These are phyloP conservation scores for Lamellibrachia columna DNA, from an alignment of 2,888 invertebrate genomes.

Conservation along the genomic window DNA sequence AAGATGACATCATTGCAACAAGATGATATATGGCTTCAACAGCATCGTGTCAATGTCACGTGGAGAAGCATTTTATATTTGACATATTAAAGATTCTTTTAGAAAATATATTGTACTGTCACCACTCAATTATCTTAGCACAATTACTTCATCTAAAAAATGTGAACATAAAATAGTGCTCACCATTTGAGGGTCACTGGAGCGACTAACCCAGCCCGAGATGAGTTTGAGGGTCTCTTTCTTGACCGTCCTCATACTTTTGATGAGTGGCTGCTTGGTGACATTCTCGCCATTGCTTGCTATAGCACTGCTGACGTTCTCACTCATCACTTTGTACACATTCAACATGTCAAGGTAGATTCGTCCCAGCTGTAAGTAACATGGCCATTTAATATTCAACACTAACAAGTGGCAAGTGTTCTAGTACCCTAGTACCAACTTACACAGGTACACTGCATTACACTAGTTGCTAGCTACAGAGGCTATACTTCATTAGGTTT, in stretches of 20 bases:
- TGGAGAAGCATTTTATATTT: no score
- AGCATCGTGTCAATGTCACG: background rate
- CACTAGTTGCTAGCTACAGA: background rate
- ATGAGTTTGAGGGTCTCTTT: constrained; percentile 97
- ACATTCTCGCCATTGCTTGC: constrained; percentile 93
- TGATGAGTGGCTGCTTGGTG: constrained; percentile 97
- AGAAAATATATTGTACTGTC: background rate
- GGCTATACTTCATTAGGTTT: background rate
- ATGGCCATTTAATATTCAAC: background rate
- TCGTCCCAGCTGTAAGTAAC: constrained; percentile 80
- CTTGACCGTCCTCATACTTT: constrained; percentile 97
- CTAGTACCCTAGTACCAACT: background rate
- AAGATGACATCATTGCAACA: background rate
- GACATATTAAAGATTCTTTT: no score
- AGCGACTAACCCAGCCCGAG: constrained; percentile 93
- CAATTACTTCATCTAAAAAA: background rate
- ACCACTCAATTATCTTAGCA: background rate
- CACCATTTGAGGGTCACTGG: constrained; percentile 78
- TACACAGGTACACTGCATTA: background rate
- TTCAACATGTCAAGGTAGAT: constrained; percentile 99
- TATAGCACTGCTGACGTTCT: constrained; percentile 74
- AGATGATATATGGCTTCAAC: background rate
- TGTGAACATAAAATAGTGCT: constrained; percentile 27
- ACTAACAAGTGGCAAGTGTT: background rate
- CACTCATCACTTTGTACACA: constrained; percentile 90